Percentiles rank a stretch among this genome's conserved stretches.
Conservation (phyloP, 92 coral and sea anemone species). For the Actinostola sp. region DNA sequence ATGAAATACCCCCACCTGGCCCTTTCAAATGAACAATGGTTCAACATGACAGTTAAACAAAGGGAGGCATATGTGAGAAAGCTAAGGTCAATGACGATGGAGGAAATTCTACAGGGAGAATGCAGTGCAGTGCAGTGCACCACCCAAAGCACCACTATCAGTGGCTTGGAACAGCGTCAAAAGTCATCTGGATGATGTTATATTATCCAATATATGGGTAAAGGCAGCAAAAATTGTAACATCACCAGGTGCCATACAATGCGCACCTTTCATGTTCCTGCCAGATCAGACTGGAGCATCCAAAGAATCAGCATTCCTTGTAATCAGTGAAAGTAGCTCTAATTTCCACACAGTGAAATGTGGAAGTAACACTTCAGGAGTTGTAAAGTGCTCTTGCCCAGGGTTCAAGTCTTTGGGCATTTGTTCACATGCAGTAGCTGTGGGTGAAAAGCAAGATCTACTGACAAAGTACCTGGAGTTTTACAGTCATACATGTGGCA, state of each 20-base stretch:
- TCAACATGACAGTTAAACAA: slow-evolving; percentile 52
- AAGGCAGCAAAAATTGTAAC: slow-evolving; percentile 45
- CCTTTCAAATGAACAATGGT: slow-evolving; percentile 49
- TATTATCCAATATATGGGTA: slow-evolving; percentile 46
- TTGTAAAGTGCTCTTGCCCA: slow-evolving; percentile 56
- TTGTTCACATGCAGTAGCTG: slow-evolving; percentile 67
- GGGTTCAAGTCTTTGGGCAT: slow-evolving; percentile 54
- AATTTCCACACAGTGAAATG: too few species aligned
- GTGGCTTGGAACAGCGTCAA: slow-evolving; percentile 46
- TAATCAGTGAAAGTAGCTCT: slow-evolving; percentile 45
- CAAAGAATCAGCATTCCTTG: slow-evolving; percentile 35
- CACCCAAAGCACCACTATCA: slow-evolving; percentile 31
- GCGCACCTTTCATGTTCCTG: slow-evolving; percentile 43
- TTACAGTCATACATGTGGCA: slow-evolving; percentile 29
- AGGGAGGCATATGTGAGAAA: slow-evolving; percentile 45
- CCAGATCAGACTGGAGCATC: slow-evolving; percentile 20
- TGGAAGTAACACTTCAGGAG: slow-evolving; percentile 19
- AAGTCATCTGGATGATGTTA: slow-evolving; percentile 49
- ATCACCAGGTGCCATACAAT: slow-evolving; percentile 38
- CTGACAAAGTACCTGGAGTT: slow-evolving; percentile 27
- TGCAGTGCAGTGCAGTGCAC: slow-evolving; percentile 7
- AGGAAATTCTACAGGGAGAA: slow-evolving; percentile 45
- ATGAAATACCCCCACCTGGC: slow-evolving; percentile 48
- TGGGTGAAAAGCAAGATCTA: slow-evolving; percentile 43
- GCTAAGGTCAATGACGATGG: slow-evolving; percentile 47